Conservation (phyloP, 2,113 vertebrate genomes). For the Bufo gargarizans region DNA sequence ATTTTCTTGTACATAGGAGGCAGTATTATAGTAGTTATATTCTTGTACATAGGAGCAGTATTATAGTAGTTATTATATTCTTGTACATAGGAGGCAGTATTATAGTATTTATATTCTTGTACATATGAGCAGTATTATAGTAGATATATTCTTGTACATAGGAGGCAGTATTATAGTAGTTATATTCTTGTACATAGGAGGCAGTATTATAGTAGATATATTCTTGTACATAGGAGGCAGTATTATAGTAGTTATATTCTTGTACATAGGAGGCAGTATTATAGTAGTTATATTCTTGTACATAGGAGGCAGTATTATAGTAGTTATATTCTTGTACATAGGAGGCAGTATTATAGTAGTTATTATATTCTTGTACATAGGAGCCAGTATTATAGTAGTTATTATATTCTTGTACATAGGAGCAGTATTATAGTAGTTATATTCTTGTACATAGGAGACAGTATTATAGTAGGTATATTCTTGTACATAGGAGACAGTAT, state of each 20-base stretch:
- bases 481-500: too few species aligned
- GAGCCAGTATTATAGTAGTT: neutral
- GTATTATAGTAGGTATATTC: neutral
- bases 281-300: too few species aligned
- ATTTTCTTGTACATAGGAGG: neutral
- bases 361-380: neutral
- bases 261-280: too few species aligned
- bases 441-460: neutral
- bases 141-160: neutral
- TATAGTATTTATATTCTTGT: too few species aligned
- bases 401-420: neutral
- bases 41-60: neutral
- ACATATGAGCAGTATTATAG: neutral
- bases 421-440: neutral
- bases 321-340: constrained; percentile 1
- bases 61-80: too few species aligned
- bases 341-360: too few species aligned
- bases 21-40: constrained; percentile 5
- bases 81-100: too few species aligned
- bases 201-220: neutral
- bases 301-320: neutral
- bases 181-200: neutral
- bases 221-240: too few species aligned
- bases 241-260: too few species aligned
- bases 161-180: neutral